A percentile compares a stretch with the other conserved stretches of the same genome.
Evolutionary conservation across 2,888 invertebrate species (phyloP).

Genomic region (Phania funesta): DNA sequence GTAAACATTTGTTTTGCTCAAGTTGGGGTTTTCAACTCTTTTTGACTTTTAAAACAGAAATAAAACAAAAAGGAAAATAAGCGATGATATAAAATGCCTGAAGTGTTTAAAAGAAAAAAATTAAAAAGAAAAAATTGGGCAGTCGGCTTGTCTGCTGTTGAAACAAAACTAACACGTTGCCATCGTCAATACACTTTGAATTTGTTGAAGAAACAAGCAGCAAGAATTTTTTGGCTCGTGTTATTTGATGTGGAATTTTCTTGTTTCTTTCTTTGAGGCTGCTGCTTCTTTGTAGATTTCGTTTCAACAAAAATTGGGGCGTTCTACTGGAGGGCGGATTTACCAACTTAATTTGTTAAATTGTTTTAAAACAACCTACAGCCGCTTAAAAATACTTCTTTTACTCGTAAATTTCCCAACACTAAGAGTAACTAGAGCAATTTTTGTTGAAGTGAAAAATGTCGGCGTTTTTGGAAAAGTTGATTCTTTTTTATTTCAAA

Average conservation of each 20-base stretch:
- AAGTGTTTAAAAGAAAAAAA: conserved; percentile 42
- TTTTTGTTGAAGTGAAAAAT: neutral
- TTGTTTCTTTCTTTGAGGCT: neutral
- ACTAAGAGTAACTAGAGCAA: neutral
- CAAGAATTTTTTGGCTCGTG: conserved; percentile 60
- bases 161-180: conserved; percentile 64
- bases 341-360: conserved; percentile 56
- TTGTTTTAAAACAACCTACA: conserved; percentile 5
- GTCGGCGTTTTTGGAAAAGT: neutral
- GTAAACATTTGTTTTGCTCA: conserved; percentile 65
- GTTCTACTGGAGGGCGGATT: conserved; percentile 53
- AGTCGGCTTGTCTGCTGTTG: conserved; percentile 65
- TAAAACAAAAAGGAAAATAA: conserved; percentile 45
- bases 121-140: conserved; percentile 39
- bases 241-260: conserved; percentile 3
- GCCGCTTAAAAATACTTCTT: neutral
- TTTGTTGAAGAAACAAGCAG: neutral
- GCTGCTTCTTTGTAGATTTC: neutral
- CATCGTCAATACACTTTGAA: conserved; percentile 15
- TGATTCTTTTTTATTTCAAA: conserved; percentile 1
- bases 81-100: conserved; percentile 45
- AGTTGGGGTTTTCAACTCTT: neutral
- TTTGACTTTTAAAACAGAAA: conserved; percentile 49
- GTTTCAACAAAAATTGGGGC: conserved; percentile 46
- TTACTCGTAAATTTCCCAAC: neutral